Base-by-base conservation (phyloP, 2,888 invertebrate genomes). In the Acrocyrtus sp. region DNA sequence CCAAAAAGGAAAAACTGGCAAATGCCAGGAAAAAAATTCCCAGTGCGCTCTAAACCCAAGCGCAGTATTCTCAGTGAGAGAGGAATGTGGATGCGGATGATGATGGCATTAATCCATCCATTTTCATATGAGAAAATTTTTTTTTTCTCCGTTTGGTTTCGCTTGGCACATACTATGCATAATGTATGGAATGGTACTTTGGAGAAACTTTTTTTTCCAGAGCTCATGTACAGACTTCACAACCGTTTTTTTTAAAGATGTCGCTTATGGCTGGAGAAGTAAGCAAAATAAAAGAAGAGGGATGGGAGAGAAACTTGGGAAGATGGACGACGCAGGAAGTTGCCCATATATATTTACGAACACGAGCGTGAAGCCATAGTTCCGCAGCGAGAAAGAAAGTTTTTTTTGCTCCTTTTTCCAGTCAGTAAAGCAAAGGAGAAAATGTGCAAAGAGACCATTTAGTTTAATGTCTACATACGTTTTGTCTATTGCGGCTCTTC, bases 21-120 rank as follows among this genome's bases (percentile, higher is more conserved):
- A 67, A 67, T 68, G 60, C 68, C 68, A 68, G n/a, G n/a, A n/a
- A n/a, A n/a, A 60, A 53, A 60, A 53, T 54, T 68, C 51, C 58
- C 47, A 47, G 50, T 22, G 22, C 50, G 24, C 26, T 34, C 48
- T 19, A 48, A 3, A 19, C 10, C 51, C n/a, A n/a, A n/a, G n/a
- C n/a, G n/a, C n/a, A n/a, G n/a, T n/a, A n/a, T n/a, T n/a, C n/a
- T n/a, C n/a, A n/a, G n/a, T n/a, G n/a, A n/a, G n/a, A n/a, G n/a
- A n/a, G n/a, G n/a, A n/a, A n/a, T n/a, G n/a, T n/a, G n/a, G n/a
- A n/a, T n/a, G n/a, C n/a, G n/a, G n/a, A n/a, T n/a, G n/a, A 65
- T 45, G 19, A 17, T 53, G 60, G 68, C 68, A 68, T 60, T 60
- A 58, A 60, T 68, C 67, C 67, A 58, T 58, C 58, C 45, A 26